A percentile compares a stretch with the other conserved stretches of the same genome.
Evolutionary conservation across 2,797 vertebrate genomes (phyloP).

Genomic region (Alectoris magna): DNA sequence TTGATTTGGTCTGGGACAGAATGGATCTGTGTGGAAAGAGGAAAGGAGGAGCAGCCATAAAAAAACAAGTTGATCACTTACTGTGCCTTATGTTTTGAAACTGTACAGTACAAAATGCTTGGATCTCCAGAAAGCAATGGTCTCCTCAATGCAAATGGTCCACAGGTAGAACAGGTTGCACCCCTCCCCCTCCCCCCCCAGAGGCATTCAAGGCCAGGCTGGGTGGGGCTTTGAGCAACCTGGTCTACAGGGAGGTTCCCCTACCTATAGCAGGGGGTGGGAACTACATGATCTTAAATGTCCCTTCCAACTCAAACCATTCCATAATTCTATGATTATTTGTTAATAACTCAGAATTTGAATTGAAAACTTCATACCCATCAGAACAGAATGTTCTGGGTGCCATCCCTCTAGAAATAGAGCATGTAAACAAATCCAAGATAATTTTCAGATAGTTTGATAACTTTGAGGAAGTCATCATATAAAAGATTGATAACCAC

Average conservation of each 20-base stretch:
- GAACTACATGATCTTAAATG: too few species aligned
- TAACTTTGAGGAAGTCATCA: not conserved
- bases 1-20: not conserved
- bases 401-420: not conserved
- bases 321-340: not conserved
- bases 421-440: not conserved
- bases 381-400: not conserved
- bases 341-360: not conserved
- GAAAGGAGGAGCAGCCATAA: not conserved
- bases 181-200: too few species aligned
- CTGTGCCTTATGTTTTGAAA: not conserved
- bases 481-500: not conserved
- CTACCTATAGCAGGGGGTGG: too few species aligned
- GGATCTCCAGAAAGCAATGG: not conserved
- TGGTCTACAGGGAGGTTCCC: too few species aligned
- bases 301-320: too few species aligned
- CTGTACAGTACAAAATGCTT: not conserved
- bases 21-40: not conserved
- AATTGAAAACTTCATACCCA: not conserved
- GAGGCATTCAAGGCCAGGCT: too few species aligned
- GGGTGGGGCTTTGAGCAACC: too few species aligned
- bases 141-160: not conserved
- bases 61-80: not conserved
- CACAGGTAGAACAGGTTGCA: not conserved
- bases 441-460: not conserved